phyloP scores from a whole-genome alignment of 2,113 vertebrate species.

The Takifugu bimaculatus region DNA sequence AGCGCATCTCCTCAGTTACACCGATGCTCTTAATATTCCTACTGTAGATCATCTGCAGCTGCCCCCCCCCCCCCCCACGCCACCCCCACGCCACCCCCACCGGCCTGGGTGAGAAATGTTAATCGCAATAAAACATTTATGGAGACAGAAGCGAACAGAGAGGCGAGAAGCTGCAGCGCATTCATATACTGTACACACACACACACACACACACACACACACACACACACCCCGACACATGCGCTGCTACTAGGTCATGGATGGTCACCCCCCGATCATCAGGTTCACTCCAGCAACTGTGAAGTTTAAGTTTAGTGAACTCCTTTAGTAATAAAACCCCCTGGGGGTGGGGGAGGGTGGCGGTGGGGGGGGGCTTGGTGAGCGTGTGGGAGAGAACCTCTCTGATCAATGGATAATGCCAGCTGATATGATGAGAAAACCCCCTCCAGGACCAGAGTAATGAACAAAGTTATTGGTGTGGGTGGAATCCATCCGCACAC shows the following conservation, averaged over 20 bases:
- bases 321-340: too few species aligned
- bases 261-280: too few species aligned
- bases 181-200: constrained; percentile 5
- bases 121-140: constrained; percentile 12
- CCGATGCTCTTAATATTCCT: too few species aligned
- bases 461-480: constrained; percentile 4
- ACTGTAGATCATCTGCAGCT: not conserved
- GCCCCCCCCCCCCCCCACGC: constrained; percentile 1
- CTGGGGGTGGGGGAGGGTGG: not conserved
- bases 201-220: not conserved
- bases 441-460: constrained; percentile 4
- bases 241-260: not conserved
- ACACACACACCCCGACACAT: constrained; percentile 10
- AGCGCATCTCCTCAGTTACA: too few species aligned
- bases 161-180: constrained; percentile 5
- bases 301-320: too few species aligned
- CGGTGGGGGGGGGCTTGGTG: constrained; percentile 3
- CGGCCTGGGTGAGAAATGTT: constrained; percentile 8
- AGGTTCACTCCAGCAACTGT: too few species aligned
- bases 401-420: constrained; percentile 10
- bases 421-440: constrained; percentile 10
- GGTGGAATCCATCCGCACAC: not conserved
- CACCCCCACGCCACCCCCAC: not conserved
- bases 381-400: constrained; percentile 8
- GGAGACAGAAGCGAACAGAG: constrained; percentile 3